Evolutionary conservation across 2,113 vertebrate genomes (phyloP), one percentile per base, ranked within the genome.

Genomic region (Herpetotheres cachinnans): DNA sequence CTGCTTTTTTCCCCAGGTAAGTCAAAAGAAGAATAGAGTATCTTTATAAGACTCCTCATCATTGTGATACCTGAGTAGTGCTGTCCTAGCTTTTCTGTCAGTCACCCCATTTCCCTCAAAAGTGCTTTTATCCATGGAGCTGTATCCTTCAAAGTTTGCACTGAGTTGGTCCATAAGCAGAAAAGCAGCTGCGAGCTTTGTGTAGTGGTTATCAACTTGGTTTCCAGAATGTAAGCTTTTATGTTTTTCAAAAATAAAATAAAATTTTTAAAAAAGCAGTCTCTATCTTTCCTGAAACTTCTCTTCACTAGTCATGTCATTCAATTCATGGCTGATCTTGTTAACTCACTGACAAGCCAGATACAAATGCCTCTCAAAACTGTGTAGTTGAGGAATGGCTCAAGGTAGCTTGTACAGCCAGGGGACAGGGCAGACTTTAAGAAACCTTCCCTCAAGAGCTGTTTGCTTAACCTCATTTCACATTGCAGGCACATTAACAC

Each of bases 401-500:
- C 0, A 1, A 72, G 85, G 16, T 49, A 6, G 19, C 38, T 59
- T 22, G 46, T 70, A 5, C 19, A 49, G 54, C 27, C 2, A 5
- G 47, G 84, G 59, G 13, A 20, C 24, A 76, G 78, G 47, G 44
- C 85, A 90, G 44, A 56, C 12, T 36, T 61, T 2, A 2, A 69
- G 47, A 63, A 87, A 72, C 67, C 38, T 50, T 67, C 27, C 21
- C 55, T 55, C 22, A 11, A 32, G 89, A 65, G 40, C 76, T 83
- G n/a, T 29, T 85, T 77, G 62, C 10, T 77, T 72, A 20, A 55
- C 46, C 76, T 86, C 26, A 5, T 42, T 63, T 38, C 86, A 22
- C 79, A 10, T 6, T 59, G 86, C 79, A 52, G 76, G 8, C 32
- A 58, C 40, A 30, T 90, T n/a, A 76, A 50, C 52, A 15, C 30